Conservation (phyloP, 1,140 invertebrate species). For the Drosophila rufa region DNA sequence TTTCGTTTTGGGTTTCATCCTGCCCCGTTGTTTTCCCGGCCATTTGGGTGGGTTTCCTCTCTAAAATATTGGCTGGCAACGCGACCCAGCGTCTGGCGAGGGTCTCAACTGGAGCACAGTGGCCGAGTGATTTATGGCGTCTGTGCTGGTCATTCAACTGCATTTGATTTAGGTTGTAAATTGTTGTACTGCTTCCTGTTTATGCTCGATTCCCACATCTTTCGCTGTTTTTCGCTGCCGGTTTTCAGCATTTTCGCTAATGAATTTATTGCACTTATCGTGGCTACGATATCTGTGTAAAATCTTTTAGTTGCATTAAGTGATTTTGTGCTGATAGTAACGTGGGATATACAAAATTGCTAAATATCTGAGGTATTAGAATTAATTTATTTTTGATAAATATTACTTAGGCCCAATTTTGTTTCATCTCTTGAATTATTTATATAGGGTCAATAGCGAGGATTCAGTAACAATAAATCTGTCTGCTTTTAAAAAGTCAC, state of each 20-base stretch:
- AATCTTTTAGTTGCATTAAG: not conserved
- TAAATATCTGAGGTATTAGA: no score
- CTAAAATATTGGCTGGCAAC: conserved; percentile 73
- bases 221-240: not conserved
- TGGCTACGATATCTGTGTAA: not conserved
- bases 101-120: conserved; percentile 71
- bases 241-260: conserved; percentile 59
- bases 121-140: conserved; percentile 76
- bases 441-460: not conserved
- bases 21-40: conserved; percentile 13
- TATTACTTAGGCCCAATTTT: not conserved
- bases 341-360: no score
- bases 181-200: conserved; percentile 78
- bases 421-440: not conserved
- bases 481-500: conserved; percentile 40
- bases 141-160: conserved; percentile 81
- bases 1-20: conserved; percentile 40
- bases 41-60: conserved; percentile 43
- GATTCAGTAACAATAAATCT: conserved; percentile 39
- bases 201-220: conserved; percentile 26
- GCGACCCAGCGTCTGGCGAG: conserved; percentile 43
- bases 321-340: not conserved
- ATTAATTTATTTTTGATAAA: not conserved
- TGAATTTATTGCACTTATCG: conserved; percentile 74
- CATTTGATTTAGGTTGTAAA: conserved; percentile 83